Base-by-base conservation (phyloP, 2,888 invertebrate genomes). In the Hydriomena furcata region DNA sequence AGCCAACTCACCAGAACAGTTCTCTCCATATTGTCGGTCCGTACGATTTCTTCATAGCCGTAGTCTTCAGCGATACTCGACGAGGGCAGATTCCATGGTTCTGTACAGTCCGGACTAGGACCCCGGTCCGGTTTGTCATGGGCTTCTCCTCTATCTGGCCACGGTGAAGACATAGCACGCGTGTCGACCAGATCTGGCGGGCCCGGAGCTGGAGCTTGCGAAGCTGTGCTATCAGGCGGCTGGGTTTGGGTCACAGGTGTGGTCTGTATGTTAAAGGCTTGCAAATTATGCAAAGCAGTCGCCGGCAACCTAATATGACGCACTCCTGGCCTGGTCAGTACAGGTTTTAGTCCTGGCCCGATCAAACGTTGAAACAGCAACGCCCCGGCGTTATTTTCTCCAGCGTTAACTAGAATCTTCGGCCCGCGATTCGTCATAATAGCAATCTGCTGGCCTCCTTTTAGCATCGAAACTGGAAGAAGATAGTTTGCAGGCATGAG, bases 401-500 rank as follows among this genome's bases (percentile, higher is more conserved):
- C 83, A 2, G 80, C 82, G 0, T 81, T 81, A 52, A 84, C 92
- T 53, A 81, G 79, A 68, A 84, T 82, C 76, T 79, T 93, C 63
- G 79, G 93, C 50, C 94, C 94, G 5, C 93, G 93, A 58, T 94
- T 94, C 3, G 94, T 94, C 2, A 94, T 94, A 52, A 94, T 94
- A 1, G 94, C 94, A 50, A 94, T 94, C 66, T 94, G 94, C 68
- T 94, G 94, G 0, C 94, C 93, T 5, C 94, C 92, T 78, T 94
- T 94, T 50, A 94, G 91, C 87, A 94, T 92, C 1, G 94, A 94
- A 61, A 94, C 93, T 0, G 94, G 94, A 61, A 94, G 77, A 51
- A 94, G 92, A 63, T 94, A 94, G 74, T 94, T 94, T 0, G 94
- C 93, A n/a, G 94, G 94, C 76, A 94, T 93, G 30, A 94, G 75